phyloP scores from a whole-genome alignment of 2,113 vertebrate genomes.

The Perca flavescens region DNA sequence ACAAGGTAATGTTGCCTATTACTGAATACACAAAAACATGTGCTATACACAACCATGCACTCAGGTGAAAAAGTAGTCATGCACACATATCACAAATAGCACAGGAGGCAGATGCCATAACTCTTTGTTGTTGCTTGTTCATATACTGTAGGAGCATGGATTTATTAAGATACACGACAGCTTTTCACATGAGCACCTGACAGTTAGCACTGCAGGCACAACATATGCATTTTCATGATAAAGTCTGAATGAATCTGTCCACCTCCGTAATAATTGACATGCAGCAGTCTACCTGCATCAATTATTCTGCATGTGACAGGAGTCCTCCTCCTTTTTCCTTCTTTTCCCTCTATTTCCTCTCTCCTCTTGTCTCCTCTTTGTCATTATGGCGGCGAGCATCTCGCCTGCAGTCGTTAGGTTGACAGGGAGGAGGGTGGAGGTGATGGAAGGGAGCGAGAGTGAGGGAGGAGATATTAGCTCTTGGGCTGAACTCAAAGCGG shows the following conservation, averaged over 20 bases:
- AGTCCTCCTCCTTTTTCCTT: conserved; percentile 9
- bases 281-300: background rate
- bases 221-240: background rate
- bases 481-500: conserved; percentile 16
- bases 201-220: background rate
- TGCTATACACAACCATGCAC: background rate
- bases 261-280: no score
- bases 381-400: conserved; percentile 26
- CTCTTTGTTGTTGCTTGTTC: background rate
- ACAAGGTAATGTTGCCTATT: conserved; percentile 87
- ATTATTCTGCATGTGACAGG: conserved; percentile 22
- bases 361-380: conserved; percentile 24
- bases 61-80: background rate
- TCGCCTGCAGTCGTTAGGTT: conserved; percentile 23
- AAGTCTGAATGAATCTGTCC: no score
- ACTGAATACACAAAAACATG: background rate
- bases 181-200: background rate
- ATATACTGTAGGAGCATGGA: background rate
- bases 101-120: background rate
- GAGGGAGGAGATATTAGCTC: conserved; percentile 30
- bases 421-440: conserved; percentile 24
- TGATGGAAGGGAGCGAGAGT: conserved; percentile 18
- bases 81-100: background rate
- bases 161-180: background rate
- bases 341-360: conserved; percentile 34